These are phyloP conservation scores for Magallana angulata DNA, from an alignment of 1,140 invertebrate species.

Conservation along the genomic window DNA sequence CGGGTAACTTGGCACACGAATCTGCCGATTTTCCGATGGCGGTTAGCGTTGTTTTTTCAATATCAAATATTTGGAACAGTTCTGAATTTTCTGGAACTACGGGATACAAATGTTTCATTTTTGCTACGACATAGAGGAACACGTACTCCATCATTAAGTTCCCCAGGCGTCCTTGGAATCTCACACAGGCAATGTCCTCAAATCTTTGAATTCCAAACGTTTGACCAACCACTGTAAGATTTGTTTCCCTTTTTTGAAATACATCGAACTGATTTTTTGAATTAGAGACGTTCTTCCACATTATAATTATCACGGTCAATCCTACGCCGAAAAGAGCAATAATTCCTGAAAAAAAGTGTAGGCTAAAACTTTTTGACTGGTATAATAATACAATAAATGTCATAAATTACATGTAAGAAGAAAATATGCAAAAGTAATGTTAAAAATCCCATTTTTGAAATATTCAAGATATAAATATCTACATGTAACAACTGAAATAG, in stretches of 20 bases:
- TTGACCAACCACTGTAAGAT: neutral
- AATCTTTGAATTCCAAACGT: neutral
- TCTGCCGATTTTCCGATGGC: no score
- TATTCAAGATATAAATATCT: no score
- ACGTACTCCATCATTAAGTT: conserved; percentile 11
- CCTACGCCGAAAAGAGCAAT: neutral
- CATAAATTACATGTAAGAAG: no score
- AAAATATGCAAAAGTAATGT: no score
- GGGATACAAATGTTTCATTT: neutral
- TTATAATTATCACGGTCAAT: neutral
- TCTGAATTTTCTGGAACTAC: neutral
- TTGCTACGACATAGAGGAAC: neutral
- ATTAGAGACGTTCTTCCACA: neutral
- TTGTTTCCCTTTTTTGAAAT: neutral
- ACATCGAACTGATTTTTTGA: neutral
- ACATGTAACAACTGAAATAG: no score
- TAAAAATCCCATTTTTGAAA: no score
- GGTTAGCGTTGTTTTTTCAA: neutral
- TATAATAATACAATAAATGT: no score
- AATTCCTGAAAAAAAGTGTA: neutral
- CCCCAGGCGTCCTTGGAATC: neutral
- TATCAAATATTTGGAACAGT: neutral
- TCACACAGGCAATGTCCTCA: neutral
- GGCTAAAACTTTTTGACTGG: no score
- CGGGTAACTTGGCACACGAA: neutral